These are phyloP conservation scores for Thunnus maccoyii DNA, from an alignment of 2,113 vertebrate genomes.

Conservation along the genomic window DNA sequence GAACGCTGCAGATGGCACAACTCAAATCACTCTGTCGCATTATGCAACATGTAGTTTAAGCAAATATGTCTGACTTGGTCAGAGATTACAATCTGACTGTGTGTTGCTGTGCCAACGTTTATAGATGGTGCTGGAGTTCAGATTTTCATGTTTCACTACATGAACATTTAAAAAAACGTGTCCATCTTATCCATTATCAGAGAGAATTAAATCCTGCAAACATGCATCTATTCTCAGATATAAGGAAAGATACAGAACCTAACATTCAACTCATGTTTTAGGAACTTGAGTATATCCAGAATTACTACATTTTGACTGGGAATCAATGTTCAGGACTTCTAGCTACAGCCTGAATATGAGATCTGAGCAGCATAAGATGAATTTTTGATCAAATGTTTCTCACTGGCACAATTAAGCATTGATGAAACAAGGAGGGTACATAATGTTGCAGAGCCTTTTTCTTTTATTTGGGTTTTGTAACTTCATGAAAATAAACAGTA, in stretches of 20 bases:
- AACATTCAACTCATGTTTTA: slow-evolving; percentile 18
- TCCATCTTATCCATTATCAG: not conserved
- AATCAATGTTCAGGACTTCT: slow-evolving; percentile 48
- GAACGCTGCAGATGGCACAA: slow-evolving; percentile 1
- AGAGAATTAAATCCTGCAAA: not conserved
- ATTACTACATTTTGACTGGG: slow-evolving; percentile 35
- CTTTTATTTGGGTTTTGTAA: slow-evolving; percentile 41
- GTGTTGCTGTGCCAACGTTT: slow-evolving; percentile 17
- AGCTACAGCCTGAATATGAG: slow-evolving; percentile 49
- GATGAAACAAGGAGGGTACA: slow-evolving; percentile 41
- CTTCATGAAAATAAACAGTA: not conserved
- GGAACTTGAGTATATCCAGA: slow-evolving; percentile 32
- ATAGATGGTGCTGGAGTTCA: not conserved
- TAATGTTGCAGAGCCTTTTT: slow-evolving; percentile 9
- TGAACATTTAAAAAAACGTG: not conserved
- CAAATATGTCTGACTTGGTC: not conserved
- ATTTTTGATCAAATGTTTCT: slow-evolving; percentile 62
- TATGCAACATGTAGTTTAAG: slow-evolving; percentile 11
- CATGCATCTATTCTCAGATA: not conserved
- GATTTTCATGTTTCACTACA: slow-evolving; percentile 4
- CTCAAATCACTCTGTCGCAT: not conserved
- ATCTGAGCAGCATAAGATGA: slow-evolving; percentile 40
- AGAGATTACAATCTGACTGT: slow-evolving; percentile 15
- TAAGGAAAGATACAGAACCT: slow-evolving; percentile 15
- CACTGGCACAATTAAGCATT: slow-evolving; percentile 50